phyloP scores from a whole-genome alignment of 2,888 invertebrate genomes.

The Aleiodes testaceus region DNA sequence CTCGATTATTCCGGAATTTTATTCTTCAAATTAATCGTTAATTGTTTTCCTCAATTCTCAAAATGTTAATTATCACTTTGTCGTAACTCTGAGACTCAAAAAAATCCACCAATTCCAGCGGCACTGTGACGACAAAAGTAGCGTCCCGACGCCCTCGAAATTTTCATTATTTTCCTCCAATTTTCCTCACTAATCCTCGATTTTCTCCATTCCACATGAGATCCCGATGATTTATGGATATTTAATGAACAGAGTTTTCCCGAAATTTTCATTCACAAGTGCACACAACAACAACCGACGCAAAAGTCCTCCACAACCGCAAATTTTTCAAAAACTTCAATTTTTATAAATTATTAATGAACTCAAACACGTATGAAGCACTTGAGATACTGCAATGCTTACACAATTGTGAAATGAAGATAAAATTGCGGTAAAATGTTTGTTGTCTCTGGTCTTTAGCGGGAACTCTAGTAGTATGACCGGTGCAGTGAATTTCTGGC shows the following conservation, averaged over 20 bases:
- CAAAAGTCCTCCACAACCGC: neutral
- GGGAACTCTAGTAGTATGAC: constrained; percentile 59
- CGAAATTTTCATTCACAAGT: constrained; percentile 14
- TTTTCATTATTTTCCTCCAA: constrained; percentile 23
- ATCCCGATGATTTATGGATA: neutral
- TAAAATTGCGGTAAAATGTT: constrained; percentile 5
- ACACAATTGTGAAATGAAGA: neutral
- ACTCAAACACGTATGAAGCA: no score
- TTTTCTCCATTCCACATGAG: neutral
- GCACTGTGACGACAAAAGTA: neutral
- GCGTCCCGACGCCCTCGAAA: neutral
- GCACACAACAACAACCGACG: constrained; percentile 4
- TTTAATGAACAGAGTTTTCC: neutral
- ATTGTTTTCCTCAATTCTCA: constrained; percentile 7
- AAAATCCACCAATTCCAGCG: constrained; percentile 18
- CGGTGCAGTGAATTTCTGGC: constrained; percentile 52
- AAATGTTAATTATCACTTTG: neutral
- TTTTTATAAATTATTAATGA: neutral
- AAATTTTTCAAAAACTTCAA: neutral
- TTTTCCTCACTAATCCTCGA: neutral
- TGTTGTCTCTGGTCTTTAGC: constrained; percentile 58
- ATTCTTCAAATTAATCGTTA: neutral
- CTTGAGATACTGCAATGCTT: no score
- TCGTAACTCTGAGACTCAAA: neutral
- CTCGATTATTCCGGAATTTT: constrained; percentile 2